Evolutionary conservation across 2,113 vertebrate genomes (phyloP), one percentile per base, ranked within the genome.

Genomic region (Sigmodon hispidus): DNA sequence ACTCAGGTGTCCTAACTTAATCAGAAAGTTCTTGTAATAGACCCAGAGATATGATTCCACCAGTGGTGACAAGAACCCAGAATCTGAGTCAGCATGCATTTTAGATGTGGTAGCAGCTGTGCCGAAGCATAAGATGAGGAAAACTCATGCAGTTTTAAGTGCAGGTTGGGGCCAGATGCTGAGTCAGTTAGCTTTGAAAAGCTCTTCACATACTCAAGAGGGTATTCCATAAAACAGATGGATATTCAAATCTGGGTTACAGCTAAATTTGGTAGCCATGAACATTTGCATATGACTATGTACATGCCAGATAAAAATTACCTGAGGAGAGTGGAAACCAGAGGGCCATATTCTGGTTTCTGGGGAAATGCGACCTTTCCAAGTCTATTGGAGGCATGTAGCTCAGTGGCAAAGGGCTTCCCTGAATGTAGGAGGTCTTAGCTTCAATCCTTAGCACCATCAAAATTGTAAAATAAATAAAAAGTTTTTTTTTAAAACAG

Each of bases 281-380:
- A 91, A 93, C 17, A 67, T 67, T 67, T 86, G 94, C 67, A 24
- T n/a, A 63, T 84, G 16, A 45, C 26, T 12, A 40, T 11, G 15
- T 45, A 52, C 24, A 77, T 10, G 7, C 13, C n/a, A 93, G 43
- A 81, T 79, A n/a, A 97, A 94, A 94, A 65, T 96, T 52, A 89
- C 45, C 67, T 75, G 72, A 48, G 31, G 22, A 48, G 29, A 83
- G 48, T 87, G 50, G 24, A 95, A 89, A 87, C 8, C 84, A 86
- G 55, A 63, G 67, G 52, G 16, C 19, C 63, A 89, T 73, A 89
- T 16, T 61, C 34, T 73, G 15, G 86, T 24, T 80, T n/a, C 69
- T 69, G 16, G 24, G 3, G 16, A 65, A 65, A 24, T 26, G n/a
- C 52, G 81, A 65, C 21, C 57, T 87, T 91, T 61, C 73, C 26